Base-by-base conservation (phyloP, 1,140 invertebrate species). In the Latrodectus geometricus region DNA sequence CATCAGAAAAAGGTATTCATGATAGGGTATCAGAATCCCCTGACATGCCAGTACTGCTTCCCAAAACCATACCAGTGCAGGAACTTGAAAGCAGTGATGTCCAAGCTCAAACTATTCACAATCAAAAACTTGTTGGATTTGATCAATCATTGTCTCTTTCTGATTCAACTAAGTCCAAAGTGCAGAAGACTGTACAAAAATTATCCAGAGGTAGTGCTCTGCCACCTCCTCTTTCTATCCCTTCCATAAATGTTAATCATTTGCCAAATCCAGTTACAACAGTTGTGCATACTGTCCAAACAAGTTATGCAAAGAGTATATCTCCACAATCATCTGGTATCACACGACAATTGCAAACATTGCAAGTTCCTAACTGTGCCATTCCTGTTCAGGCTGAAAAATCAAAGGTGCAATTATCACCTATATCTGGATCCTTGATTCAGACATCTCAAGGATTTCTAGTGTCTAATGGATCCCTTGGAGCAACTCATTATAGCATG, bases 191-290 rank as follows among this genome's bases (percentile, higher is more conserved):
- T 20, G 86, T 82, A 3, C 86, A 87, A 23, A 87, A 87, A 48
- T 48, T 87, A 17, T 74, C 78, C 54, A n/a, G 86, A 61, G 86
- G 86, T 11, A 82, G 78, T 61, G 20, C 52, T 69, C 20, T 77
- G n/a, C 86, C 79, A 11, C 86, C 86, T 15, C 79, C 79, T n/a
- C 79, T 87, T 21, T 82, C 86, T n/a, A 87, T 87, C 50, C 86
- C 86, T 50, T 73, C 78, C 9, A 66, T 86, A 11, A 79, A 73
- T 54, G 48, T 80, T 48, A 70, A 17, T 52, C 70, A 61, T 52
- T 73, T 76, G 3, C 35, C 66, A 21, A 54, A n/a, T 65, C 9
- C 54, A 35, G 56, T 65, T 17, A 48, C 70, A 54, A 23, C 78
- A 35, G n/a, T 35, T 54, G 11, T 54, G 17, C 69, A 61, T 65